Conservation (phyloP, 2,888 invertebrate genomes). For the Platyscelio sp. region DNA sequence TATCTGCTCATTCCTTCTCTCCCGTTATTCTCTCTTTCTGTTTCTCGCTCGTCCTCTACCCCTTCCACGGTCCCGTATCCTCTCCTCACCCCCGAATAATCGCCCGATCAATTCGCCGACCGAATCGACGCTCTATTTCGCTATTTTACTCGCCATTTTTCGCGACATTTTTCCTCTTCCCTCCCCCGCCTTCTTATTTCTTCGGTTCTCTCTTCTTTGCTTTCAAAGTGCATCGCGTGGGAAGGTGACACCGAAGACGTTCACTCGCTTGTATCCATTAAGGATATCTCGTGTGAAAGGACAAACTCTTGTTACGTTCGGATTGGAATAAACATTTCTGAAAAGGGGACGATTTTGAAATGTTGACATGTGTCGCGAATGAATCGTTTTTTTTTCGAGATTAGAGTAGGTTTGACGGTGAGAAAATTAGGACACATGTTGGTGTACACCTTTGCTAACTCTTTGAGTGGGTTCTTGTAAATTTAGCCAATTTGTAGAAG, state of each 20-base stretch:
- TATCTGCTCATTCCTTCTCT: conserved; percentile 39
- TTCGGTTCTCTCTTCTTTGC: conserved; percentile 63
- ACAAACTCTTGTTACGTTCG: conserved; percentile 68
- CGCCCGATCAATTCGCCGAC: conserved; percentile 30
- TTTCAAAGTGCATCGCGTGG: conserved; percentile 77
- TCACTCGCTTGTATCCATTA: conserved; percentile 75
- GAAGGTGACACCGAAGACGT: conserved; percentile 77
- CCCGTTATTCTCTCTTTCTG: conserved; percentile 28
- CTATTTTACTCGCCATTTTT: conserved; percentile 27
- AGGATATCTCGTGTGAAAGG: conserved; percentile 72
- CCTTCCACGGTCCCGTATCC: not conserved
- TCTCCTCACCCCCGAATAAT: conserved; percentile 15
- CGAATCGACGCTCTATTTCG: conserved; percentile 28
- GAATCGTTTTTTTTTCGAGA: not conserved
- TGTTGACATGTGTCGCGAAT: conserved; percentile 48
- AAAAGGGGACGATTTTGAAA: conserved; percentile 52
- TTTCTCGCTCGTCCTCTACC: not conserved
- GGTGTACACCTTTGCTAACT: too few relatives aligned
- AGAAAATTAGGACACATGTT: not conserved
- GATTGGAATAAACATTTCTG: conserved; percentile 63
- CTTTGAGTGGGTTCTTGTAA: too few relatives aligned
- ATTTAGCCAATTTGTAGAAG: too few relatives aligned
- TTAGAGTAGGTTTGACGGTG: conserved; percentile 10
- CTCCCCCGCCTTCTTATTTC: conserved; percentile 35
- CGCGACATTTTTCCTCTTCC: conserved; percentile 48